Percentiles rank a stretch among this genome's conserved stretches.
Conservation (phyloP, 1,140 invertebrate genomes). For the Apolygus lucorum region DNA sequence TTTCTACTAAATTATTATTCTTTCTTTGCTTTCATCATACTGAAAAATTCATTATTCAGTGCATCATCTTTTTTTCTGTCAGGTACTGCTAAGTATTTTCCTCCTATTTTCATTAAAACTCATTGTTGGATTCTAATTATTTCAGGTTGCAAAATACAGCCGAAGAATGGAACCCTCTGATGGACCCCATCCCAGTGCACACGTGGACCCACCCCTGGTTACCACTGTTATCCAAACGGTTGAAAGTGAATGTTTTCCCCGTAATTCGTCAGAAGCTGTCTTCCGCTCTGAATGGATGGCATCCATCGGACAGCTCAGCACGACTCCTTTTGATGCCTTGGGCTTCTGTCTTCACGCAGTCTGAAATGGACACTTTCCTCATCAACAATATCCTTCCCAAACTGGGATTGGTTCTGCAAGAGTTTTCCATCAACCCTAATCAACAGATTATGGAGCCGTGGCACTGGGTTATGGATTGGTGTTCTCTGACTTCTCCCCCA, state of each 20-base stretch:
- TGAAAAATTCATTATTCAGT: too few species aligned
- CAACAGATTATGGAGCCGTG: constrained; percentile 40
- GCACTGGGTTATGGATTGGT: constrained; percentile 84
- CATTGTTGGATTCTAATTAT: too few species aligned
- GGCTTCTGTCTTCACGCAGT: constrained; percentile 71
- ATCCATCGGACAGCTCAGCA: constrained; percentile 85
- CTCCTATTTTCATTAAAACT: too few species aligned
- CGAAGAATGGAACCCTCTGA: constrained; percentile 87
- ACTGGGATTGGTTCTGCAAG: constrained; percentile 59
- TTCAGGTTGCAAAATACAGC: constrained; percentile 73
- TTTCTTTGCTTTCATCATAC: too few species aligned
- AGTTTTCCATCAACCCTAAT: constrained; percentile 63
- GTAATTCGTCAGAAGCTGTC: constrained; percentile 85
- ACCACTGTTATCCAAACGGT: constrained; percentile 55
- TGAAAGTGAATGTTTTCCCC: constrained; percentile 80
- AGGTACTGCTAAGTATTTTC: too few species aligned
- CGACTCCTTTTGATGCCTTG: constrained; percentile 87
- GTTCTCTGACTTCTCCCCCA: constrained; percentile 60
- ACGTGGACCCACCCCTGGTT: constrained; percentile 96
- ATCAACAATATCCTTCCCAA: constrained; percentile 88
- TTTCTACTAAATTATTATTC: too few species aligned
- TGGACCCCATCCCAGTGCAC: constrained; percentile 88
- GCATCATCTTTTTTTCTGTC: too few species aligned
- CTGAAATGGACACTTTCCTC: constrained; percentile 76
- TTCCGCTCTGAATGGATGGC: constrained; percentile 79